Conservation (phyloP, 2,113 vertebrate species). For the Gallinago paraguaiae region DNA sequence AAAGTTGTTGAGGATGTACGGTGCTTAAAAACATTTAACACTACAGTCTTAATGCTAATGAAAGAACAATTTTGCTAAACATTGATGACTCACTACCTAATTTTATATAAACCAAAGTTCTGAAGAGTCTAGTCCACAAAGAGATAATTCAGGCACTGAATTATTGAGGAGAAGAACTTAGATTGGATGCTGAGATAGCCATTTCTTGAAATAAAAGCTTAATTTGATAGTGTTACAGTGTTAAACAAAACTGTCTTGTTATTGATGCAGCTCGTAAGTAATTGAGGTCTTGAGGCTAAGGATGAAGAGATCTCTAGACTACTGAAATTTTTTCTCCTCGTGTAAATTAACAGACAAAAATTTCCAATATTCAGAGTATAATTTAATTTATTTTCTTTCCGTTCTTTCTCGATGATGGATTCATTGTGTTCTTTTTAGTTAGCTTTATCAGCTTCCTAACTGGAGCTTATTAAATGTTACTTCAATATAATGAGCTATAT, state of each 20-base stretch:
- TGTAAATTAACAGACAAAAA: background rate
- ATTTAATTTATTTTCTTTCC: background rate
- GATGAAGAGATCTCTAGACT: background rate
- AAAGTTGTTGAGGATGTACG: background rate
- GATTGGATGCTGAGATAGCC: background rate
- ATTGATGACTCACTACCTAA: background rate
- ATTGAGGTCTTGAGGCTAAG: background rate
- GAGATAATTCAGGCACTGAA: background rate
- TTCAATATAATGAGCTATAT: constrained; percentile 16
- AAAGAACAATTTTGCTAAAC: background rate
- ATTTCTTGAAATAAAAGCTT: background rate
- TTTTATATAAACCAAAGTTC: background rate
- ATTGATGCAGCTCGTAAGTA: background rate
- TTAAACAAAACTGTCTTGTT: background rate
- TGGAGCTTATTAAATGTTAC: background rate
- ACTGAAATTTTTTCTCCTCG: background rate
- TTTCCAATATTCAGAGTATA: background rate
- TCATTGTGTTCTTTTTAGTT: background rate
- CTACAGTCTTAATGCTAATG: background rate
- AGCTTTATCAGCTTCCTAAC: constrained; percentile 3
- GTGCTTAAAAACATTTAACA: background rate
- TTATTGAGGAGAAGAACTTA: background rate
- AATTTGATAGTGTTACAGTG: background rate
- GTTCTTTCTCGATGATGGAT: background rate
- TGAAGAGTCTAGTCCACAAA: background rate